A percentile compares a stretch with the other conserved stretches of the same genome.
Evolutionary conservation across 2,113 vertebrate species (phyloP).

Genomic region (Epinephelus fuscoguttatus): DNA sequence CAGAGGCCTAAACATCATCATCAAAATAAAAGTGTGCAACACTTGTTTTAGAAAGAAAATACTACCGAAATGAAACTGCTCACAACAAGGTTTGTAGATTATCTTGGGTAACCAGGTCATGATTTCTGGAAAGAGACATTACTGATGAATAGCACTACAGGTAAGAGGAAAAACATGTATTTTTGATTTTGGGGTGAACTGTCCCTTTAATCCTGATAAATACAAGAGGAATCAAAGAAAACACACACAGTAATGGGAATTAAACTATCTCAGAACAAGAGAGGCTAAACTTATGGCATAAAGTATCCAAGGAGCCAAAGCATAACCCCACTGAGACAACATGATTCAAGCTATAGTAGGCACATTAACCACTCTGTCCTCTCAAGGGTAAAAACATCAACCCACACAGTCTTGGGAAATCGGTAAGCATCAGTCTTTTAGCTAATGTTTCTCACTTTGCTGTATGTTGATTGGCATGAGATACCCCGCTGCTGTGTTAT

Average conservation of each 20-base stretch:
- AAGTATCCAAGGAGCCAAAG: conserved; percentile 24
- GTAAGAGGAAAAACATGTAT: no score
- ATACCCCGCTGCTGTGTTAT: conserved; percentile 79
- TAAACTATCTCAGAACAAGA: conserved; percentile 7
- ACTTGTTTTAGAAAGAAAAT: no score
- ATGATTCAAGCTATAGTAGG: conserved; percentile 31
- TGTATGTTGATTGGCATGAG: conserved; percentile 76
- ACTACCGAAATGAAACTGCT: no score
- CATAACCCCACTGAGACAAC: conserved; percentile 37
- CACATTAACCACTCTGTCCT: conserved; percentile 57
- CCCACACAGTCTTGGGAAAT: conserved; percentile 61
- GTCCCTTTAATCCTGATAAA: not conserved
- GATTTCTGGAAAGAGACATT: no score
- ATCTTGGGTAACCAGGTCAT: no score
- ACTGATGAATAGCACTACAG: no score
- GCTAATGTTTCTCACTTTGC: conserved; percentile 71
- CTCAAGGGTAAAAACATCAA: conserved; percentile 63
- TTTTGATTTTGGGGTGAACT: no score
- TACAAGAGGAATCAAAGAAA: not conserved
- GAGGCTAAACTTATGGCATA: not conserved
- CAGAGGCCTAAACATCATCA: no score
- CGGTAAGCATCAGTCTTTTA: conserved; percentile 44
- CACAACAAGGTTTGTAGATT: no score
- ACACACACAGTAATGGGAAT: conserved; percentile 10
- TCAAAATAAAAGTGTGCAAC: no score